Evolutionary conservation across 2,888 invertebrate genomes (phyloP).

Genomic region (Lasioglossum villosulum): DNA sequence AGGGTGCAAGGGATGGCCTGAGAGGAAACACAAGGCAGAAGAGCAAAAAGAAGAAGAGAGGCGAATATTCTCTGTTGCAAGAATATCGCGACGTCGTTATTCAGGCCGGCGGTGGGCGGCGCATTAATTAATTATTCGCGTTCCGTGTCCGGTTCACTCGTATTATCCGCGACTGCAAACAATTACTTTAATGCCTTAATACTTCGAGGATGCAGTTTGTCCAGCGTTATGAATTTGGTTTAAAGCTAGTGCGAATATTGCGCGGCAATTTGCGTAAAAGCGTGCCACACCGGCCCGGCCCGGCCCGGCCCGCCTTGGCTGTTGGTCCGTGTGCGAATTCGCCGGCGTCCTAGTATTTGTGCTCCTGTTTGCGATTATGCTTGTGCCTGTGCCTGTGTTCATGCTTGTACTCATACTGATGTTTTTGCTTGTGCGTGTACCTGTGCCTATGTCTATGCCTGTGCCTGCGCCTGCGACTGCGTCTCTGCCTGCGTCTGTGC

Average conservation of each 20-base stretch:
- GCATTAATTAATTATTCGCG: slow-evolving; percentile 59
- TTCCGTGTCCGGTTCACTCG: slow-evolving; percentile 52
- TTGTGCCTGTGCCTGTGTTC: not conserved
- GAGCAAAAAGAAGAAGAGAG: not conserved
- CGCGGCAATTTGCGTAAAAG: slow-evolving; percentile 71
- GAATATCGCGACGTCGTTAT: slow-evolving; percentile 33
- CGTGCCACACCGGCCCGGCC: slow-evolving; percentile 27
- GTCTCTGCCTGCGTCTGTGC: not conserved
- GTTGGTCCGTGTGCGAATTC: not conserved
- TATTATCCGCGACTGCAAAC: slow-evolving; percentile 51
- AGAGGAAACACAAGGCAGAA: not conserved
- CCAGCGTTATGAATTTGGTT: slow-evolving; percentile 68
- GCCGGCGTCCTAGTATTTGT: not conserved
- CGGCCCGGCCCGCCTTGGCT: not conserved
- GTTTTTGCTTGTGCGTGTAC: not conserved
- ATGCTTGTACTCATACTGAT: too few relatives aligned
- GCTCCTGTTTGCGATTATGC: not conserved
- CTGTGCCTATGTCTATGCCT: not conserved
- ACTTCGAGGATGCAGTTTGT: slow-evolving; percentile 61
- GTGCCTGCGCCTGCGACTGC: not conserved
- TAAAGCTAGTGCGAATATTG: slow-evolving; percentile 61
- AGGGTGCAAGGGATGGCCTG: not conserved
- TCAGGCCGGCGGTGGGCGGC: slow-evolving; percentile 15
- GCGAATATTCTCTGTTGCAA: not conserved
- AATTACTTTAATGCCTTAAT: slow-evolving; percentile 66